Percentiles rank a stretch among this genome's conserved stretches.
Evolutionary conservation across 2,113 vertebrate genomes (phyloP).

Genomic region (Ariopsis seemanni): DNA sequence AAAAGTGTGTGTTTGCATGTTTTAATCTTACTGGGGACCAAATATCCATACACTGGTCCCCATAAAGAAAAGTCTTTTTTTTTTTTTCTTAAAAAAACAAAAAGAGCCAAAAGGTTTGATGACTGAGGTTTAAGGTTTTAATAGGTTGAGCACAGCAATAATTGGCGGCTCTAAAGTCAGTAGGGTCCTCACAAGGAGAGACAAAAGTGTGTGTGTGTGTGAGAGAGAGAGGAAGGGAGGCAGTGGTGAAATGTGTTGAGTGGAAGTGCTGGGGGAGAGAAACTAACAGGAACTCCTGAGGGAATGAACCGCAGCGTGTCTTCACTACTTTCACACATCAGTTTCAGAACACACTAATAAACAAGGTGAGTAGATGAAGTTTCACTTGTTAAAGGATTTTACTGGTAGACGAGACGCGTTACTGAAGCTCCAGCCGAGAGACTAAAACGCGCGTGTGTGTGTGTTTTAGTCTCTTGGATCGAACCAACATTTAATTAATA

Average conservation of each 20-base stretch:
- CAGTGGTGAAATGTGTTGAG: constrained; percentile 28
- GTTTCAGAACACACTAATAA: not conserved
- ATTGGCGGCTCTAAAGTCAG: no score
- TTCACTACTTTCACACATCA: not conserved
- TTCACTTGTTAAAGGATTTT: constrained; percentile 12
- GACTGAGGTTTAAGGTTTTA: no score
- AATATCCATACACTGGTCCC: no score
- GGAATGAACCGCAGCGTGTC: not conserved
- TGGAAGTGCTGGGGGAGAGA: constrained; percentile 2
- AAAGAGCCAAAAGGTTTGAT: not conserved
- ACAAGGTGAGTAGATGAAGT: constrained; percentile 35
- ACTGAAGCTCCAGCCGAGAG: not conserved
- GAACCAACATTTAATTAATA: not conserved
- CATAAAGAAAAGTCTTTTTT: no score
- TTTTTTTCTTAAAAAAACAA: not conserved
- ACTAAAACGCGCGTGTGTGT: not conserved
- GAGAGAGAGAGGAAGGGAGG: not conserved
- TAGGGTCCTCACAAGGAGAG: no score
- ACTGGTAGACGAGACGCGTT: constrained; percentile 11
- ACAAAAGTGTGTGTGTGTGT: not conserved
- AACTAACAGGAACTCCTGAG: constrained; percentile 33
- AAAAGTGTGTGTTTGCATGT: no score
- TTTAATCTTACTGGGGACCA: no score
- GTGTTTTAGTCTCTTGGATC: not conserved
- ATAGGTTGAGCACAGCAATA: no score